Base-by-base conservation (phyloP, 2,797 vertebrate genomes). In the Thamnophis elegans region DNA sequence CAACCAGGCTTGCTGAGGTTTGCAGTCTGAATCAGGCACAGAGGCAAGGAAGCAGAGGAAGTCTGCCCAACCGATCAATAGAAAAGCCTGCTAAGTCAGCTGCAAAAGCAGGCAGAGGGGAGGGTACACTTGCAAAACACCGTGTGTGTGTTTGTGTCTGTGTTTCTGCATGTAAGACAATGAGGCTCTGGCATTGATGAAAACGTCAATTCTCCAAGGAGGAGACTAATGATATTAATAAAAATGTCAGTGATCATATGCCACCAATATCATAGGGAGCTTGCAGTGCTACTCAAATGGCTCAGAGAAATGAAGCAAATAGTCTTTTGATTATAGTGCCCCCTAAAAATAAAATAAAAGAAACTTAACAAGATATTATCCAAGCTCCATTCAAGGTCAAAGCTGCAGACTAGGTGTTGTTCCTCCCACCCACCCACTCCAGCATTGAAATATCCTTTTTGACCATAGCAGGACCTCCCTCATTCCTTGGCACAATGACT, bases 331-430 rank as follows among this genome's bases (percentile, higher is more conserved):
- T 8, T 42, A 56, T 51, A n/a, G 51, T 65, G 32, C 82, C 88
- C 82, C 65, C 65, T 89, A 59, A 91, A 26, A 82, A 85, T 32
- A 56, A 59, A 55, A 28, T 51, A 65, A 78, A 60, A 22, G 90
- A 82, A 88, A 42, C 56, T 54, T 62, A 85, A 42, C 82, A 90
- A 87, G 89, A 78, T 90, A 22, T 42, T 8, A 53, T 25, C 89
- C n/a, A 55, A 42, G 90, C 65, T 85, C 56, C 32, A 32, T 28
- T 93, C 92, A 93, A 93, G 92, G 92, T 93, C 92, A 93, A 90
- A 85, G 56, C 22, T 6, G 22, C 42, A 73, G 62, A 36, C 3
- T 32, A 56, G 12, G 60, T n/a, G 11, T n/a, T 12, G 4, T n/a
- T n/a, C 28, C 12, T 8, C 3, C 3, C 25, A 0, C 6, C 22